Evolutionary conservation across 2,888 invertebrate genomes (phyloP), one percentile per base, ranked within the genome.

Genomic region (Nebria salina): DNA sequence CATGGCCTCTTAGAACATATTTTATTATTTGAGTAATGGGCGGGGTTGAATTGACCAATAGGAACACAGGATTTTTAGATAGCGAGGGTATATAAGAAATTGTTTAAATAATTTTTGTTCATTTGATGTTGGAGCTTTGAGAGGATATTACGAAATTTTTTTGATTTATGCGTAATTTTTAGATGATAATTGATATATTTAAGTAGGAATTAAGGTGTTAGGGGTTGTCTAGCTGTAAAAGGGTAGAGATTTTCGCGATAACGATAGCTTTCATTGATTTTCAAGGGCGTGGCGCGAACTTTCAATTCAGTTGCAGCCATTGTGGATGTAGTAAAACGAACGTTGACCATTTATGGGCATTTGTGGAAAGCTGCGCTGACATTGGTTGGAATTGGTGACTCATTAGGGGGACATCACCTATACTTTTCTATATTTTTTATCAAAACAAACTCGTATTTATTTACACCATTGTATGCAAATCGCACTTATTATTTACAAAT

Each of bases 311-410:
- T 80, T 72, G 83, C 87, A 84, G 88, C 89, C 89, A 89, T 89
- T 84, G 89, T 89, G 70, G 87, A 84, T 85, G 84, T 85, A 83
- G 84, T 54, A 54, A 54, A 54, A 54, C 88, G 89, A 90, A 89
- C 89, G 89, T 87, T 89, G 89, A 88, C 92, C 92, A 89, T 92
- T 91, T 91, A 92, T 90, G 92, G 92, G 90, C 92, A 92, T 92
- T 90, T 91, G 89, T 88, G 88, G 87, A 90, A 90, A 90, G 89
- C 90, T 87, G 88, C 87, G 87, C 87, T 87, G 87, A 90, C 89
- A 92, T 92, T 92, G 92, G 92, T 86, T 87, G 87, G 88, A 86
- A 86, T 82, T 82, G 83, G 82, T 86, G 85, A 86, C 83, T 85
- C 86, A 85, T 82, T 83, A 70, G 68, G 66, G 65, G 76, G 76